Conservation (phyloP, 1,140 invertebrate species). For the Leptoteleia sp. region DNA sequence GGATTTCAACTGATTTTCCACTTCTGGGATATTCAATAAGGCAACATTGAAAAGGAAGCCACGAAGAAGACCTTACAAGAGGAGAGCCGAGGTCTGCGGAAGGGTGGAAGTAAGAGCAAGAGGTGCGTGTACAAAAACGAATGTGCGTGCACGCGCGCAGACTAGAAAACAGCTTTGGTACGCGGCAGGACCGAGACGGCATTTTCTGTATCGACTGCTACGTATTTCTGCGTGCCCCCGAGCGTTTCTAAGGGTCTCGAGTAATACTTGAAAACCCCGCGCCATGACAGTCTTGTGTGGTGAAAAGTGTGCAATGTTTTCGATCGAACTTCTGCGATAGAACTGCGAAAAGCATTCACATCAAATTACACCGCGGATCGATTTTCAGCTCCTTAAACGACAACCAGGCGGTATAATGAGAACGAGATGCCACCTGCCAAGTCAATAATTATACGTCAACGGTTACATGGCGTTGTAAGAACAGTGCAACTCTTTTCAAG, state of each 20-base stretch:
- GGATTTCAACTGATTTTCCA: conserved; percentile 79
- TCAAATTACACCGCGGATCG: conserved; percentile 47
- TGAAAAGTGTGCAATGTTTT: conserved; percentile 62
- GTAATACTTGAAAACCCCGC: conserved; percentile 60
- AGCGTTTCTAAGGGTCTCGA: conserved; percentile 62
- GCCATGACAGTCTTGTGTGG: conserved; percentile 68
- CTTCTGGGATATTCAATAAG: conserved; percentile 81
- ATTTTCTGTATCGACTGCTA: conserved; percentile 66
- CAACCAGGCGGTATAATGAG: conserved; percentile 53
- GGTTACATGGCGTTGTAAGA: conserved; percentile 57
- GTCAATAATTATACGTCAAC: conserved; percentile 72
- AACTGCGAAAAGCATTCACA: conserved; percentile 29
- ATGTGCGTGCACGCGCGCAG: conserved; percentile 57
- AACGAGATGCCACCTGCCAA: conserved; percentile 8
- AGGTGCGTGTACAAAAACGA: conserved; percentile 64
- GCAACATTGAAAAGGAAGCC: conserved; percentile 76
- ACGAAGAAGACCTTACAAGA: conserved; percentile 63
- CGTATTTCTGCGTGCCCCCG: conserved; percentile 57
- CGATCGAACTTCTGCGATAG: conserved; percentile 49
- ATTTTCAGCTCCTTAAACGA: conserved; percentile 55
- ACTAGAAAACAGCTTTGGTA: conserved; percentile 67
- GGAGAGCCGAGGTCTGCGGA: conserved; percentile 39
- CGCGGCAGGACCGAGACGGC: conserved; percentile 52
- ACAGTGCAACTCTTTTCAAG: conserved; percentile 65
- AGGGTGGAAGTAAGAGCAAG: conserved; percentile 43